Percentiles rank a stretch among this genome's conserved stretches.
phyloP scores from a whole-genome alignment of 1,140 invertebrate genomes.

The Charaxes varanes region DNA sequence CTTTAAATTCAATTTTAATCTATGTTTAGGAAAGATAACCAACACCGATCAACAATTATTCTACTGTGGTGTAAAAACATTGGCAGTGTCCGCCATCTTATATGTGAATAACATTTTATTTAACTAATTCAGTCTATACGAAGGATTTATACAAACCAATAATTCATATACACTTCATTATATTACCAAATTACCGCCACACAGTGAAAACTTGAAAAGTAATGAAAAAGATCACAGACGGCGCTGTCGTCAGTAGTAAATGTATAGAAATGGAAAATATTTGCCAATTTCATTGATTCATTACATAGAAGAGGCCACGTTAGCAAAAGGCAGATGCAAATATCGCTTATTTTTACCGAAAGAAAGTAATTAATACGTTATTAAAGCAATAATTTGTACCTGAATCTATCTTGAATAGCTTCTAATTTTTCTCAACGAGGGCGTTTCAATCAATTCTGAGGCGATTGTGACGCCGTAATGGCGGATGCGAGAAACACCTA shows the following conservation, averaged over 20 bases:
- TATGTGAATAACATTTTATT: constrained; percentile 10
- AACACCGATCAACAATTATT: too few species aligned
- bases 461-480: constrained; percentile 62
- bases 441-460: constrained; percentile 58
- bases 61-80: constrained; percentile 8
- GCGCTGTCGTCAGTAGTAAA: constrained; percentile 45
- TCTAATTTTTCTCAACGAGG: constrained; percentile 60
- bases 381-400: constrained; percentile 26
- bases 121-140: constrained; percentile 3
- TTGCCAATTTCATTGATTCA: constrained; percentile 3
- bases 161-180: constrained; percentile 23
- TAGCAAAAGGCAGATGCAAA: background rate
- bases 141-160: constrained; percentile 11
- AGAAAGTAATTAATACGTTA: background rate
- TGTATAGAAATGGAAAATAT: constrained; percentile 6
- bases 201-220: constrained; percentile 33
- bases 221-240: constrained; percentile 44
- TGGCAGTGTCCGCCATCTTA: constrained; percentile 34
- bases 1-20: too few species aligned
- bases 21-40: too few species aligned
- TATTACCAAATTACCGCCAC: constrained; percentile 45
- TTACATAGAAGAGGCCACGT: constrained; percentile 5
- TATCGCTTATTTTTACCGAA: background rate
- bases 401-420: constrained; percentile 29
- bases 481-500: constrained; percentile 33